Base-by-base conservation (phyloP, 2,797 vertebrate species). In the Anas flavirostris region DNA sequence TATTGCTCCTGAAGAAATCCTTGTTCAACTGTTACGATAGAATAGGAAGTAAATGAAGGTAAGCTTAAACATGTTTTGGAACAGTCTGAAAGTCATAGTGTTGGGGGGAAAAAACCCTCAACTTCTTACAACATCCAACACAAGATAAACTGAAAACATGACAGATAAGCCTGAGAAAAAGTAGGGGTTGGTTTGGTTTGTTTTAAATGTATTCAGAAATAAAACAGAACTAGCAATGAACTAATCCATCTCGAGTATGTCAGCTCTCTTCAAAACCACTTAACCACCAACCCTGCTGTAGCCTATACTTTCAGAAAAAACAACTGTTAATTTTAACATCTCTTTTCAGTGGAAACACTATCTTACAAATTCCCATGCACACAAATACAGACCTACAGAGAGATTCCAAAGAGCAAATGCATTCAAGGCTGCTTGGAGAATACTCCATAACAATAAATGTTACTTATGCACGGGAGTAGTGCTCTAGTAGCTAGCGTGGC, bases 11-110 rank as follows among this genome's bases (percentile, higher is more conserved):
- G 96, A 96, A 97, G 94, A 97, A 98, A 97, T 97, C 86, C 94
- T 97, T 84, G 75, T 93, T 97, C 95, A 86, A 88, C 93, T 97
- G 93, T 96, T 98, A 79, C 72, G 94, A 97, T 95, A 95, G 95
- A 97, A 96, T 86, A 96, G 95, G 97, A 97, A 98, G 94, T 91
- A 97, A 97, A 92, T 93, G 91, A 97, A 98, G 96, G 96, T 96
- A 96, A 97, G 97, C 97, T 98, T 97, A 97, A 98, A 95, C 72
- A 93, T 50, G 55, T 97, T 86, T 90, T 91, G 93, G 90, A 97
- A 88, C 55, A 87, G 66, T 83, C 89, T 96, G 92, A 97, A 97
- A 95, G 93, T 97, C 93, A 74, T 83, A 94, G 92, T 91, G 74
- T 85, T 94, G 73, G 92, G 46, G 74, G 91, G 41, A 70, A 96